Evolutionary conservation across 1,140 invertebrate species (phyloP).

Genomic region (Zaprionus africanus): DNA sequence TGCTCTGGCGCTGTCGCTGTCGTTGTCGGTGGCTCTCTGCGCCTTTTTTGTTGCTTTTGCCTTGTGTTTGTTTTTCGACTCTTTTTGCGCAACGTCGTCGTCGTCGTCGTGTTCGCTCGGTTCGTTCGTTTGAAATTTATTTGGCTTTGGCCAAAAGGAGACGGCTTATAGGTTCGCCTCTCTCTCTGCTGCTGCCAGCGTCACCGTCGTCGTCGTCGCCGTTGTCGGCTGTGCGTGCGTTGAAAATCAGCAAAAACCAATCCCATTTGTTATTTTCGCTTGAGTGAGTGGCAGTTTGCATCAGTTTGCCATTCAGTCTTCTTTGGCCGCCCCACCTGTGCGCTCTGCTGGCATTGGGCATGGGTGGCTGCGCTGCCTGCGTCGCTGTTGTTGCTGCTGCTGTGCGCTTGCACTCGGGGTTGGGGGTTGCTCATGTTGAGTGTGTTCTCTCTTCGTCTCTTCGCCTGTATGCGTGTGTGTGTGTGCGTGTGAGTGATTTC

Average conservation of each 20-base stretch:
- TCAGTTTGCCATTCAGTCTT: constrained; percentile 79
- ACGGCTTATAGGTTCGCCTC: constrained; percentile 81
- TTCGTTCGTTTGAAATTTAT: constrained; percentile 83
- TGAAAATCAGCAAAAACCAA: constrained; percentile 84
- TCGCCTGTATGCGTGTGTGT: constrained; percentile 7
- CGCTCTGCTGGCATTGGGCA: constrained; percentile 44
- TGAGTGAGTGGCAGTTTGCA: constrained; percentile 84
- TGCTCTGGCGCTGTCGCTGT: constrained; percentile 12
- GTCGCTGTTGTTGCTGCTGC: not conserved
- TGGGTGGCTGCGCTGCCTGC: constrained; percentile 31
- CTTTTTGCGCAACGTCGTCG: constrained; percentile 68
- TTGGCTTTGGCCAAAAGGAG: constrained; percentile 84
- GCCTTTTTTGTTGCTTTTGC: constrained; percentile 37
- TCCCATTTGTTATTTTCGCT: constrained; percentile 85
- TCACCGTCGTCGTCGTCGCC: constrained; percentile 22
- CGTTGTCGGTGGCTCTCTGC: constrained; percentile 2
- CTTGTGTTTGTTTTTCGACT: constrained; percentile 59
- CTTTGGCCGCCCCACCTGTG: constrained; percentile 53
- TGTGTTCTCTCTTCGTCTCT: constrained; percentile 11
- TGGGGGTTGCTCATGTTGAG: constrained; percentile 34
- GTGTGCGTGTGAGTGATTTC: constrained; percentile 50
- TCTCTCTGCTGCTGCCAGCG: constrained; percentile 34
- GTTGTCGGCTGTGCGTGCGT: constrained; percentile 62
- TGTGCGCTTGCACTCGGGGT: constrained; percentile 8
- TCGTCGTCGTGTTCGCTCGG: constrained; percentile 43